Evolutionary conservation across 2,113 vertebrate species (phyloP), one percentile per base, ranked within the genome.

Genomic region (Sterrhoptilus dennistouni): DNA sequence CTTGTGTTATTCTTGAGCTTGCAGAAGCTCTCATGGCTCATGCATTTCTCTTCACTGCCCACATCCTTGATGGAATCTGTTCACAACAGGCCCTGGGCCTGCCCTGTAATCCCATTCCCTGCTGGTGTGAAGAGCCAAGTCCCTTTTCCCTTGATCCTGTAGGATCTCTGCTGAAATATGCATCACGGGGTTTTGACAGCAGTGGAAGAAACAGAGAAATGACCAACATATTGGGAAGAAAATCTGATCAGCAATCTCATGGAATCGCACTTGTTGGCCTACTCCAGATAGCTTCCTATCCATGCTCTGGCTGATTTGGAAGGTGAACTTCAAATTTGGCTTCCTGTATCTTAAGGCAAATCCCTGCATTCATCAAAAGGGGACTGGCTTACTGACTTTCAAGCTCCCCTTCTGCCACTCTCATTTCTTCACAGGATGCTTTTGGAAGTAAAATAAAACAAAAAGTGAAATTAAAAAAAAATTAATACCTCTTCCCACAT

Each of bases 171-270:
- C 45, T 42, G 52, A 75, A 87, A 56, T 52, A 27, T 8, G 0
- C 6, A 56, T 22, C 33, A 11, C 0, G 0, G 17, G 5, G 2
- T 25, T 83, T 59, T 70, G 40, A 16, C 2, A 74, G 35, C 65
- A 44, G 27, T 49, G 69, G 33, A 44, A 81, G 29, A 54, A n/a
- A 21, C 17, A 49, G 24, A 65, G 29, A 44, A 83, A 54, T 35
- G 9, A 23, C n/a, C 6, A 14, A 7, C 38, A 28, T 0, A 5
- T 13, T 53, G 52, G 17, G 68, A 47, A 60, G 35, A 42, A 83
- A 36, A 59, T 50, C 33, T 54, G 45, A 35, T 22, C 42, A 52
- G 8, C 5, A 42, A 14, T 12, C 3, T 70, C 16, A 59, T 21
- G 5, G 22, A 72, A 31, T 7, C 8, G 2, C 38, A 23, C 8